These are phyloP conservation scores for Halesus radiatus DNA, from an alignment of 1,140 invertebrate genomes.

Conservation along the genomic window DNA sequence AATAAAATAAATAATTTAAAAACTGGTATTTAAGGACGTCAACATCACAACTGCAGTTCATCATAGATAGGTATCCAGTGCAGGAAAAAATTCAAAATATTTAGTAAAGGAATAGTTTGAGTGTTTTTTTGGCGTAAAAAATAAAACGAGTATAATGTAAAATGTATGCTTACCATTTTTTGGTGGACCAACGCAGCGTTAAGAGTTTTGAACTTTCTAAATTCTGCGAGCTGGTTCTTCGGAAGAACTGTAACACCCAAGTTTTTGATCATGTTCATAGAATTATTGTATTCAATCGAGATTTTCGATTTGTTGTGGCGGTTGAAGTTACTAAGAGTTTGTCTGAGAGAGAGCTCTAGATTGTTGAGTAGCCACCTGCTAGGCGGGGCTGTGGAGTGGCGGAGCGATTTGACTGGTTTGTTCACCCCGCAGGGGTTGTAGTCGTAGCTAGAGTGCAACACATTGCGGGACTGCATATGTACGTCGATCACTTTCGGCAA, in stretches of 20 bases:
- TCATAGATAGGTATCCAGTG: too few relatives aligned
- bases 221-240: neutral
- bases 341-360: neutral
- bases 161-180: constrained; percentile 23
- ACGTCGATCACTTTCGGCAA: neutral
- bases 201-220: neutral
- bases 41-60: too few relatives aligned
- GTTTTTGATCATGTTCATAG: constrained; percentile 26
- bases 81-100: too few relatives aligned
- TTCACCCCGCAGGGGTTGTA: constrained; percentile 38
- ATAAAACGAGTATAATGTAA: too few relatives aligned
- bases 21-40: too few relatives aligned
- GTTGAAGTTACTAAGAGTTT: neutral
- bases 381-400: neutral
- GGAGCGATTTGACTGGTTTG: neutral
- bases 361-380: neutral
- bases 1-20: too few relatives aligned
- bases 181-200: neutral
- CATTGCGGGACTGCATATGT: neutral
- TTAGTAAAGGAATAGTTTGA: too few relatives aligned
- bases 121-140: too few relatives aligned
- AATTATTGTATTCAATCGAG: neutral
- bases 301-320: constrained; percentile 2
- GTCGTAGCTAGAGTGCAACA: too few relatives aligned
- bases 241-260: neutral